phyloP scores from a whole-genome alignment of 1,140 invertebrate species.

The Meloidogyne hapla region DNA sequence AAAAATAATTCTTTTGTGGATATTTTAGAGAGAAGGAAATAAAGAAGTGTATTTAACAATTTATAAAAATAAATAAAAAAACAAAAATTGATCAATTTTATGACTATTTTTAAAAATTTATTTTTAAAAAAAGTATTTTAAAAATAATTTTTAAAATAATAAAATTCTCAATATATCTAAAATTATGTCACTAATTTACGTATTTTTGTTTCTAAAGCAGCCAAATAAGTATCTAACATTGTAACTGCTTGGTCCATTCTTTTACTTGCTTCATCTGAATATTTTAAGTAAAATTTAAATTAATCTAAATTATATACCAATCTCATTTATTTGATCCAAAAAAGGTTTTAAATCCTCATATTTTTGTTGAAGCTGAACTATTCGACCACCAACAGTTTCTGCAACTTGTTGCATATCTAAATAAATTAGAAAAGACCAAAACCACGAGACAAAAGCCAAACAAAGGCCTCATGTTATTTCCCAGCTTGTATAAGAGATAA shows the following conservation, averaged over 20 bases:
- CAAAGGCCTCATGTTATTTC: too few relatives aligned
- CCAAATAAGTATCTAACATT: constrained; percentile 20
- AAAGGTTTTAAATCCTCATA: constrained; percentile 17
- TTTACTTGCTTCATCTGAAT: constrained; percentile 25
- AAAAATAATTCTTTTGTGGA: too few relatives aligned
- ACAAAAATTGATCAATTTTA: too few relatives aligned
- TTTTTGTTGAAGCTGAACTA: constrained; percentile 20
- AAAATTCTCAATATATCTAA: not conserved
- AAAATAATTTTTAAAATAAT: not conserved
- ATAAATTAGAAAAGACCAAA: not conserved
- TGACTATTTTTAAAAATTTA: too few relatives aligned
- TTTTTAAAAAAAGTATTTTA: constrained; percentile 1
- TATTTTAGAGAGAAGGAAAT: not conserved
- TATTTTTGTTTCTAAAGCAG: constrained; percentile 21
- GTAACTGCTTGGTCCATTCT: constrained; percentile 21
- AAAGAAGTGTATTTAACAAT: not conserved
- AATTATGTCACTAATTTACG: constrained; percentile 16
- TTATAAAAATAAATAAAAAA: too few relatives aligned
- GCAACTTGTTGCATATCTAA: constrained; percentile 22
- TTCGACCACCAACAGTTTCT: not conserved
- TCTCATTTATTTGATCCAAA: constrained; percentile 26
- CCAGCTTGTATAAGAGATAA: too few relatives aligned
- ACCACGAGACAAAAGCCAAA: too few relatives aligned
- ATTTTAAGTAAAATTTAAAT: not conserved
- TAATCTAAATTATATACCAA: constrained; percentile 6